A percentile compares a stretch with the other conserved stretches of the same genome.
These are phyloP conservation scores for Procambarus virginalis DNA, from an alignment of 1,140 invertebrate genomes.

Conservation along the genomic window DNA sequence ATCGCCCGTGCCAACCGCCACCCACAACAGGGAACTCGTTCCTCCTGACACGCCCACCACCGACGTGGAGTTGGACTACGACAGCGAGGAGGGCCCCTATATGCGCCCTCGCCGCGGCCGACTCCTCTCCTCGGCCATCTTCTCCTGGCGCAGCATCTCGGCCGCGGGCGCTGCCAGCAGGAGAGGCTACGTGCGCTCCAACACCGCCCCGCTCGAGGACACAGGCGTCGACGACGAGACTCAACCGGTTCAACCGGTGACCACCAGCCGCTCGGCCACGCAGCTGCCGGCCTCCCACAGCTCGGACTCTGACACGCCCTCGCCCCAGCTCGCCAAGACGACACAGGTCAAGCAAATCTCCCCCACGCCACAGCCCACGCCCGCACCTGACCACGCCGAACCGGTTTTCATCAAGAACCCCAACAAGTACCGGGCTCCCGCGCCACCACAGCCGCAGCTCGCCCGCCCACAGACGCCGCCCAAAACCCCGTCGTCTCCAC, in stretches of 20 bases:
- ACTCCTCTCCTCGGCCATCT: slow-evolving; percentile 68
- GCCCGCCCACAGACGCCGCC: slow-evolving; percentile 6
- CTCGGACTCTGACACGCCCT: slow-evolving; percentile 6
- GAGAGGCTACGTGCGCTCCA: slow-evolving; percentile 64
- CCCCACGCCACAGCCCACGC: slow-evolving; percentile 13
- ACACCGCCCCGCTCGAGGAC: slow-evolving; percentile 68
- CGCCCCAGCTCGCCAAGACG: background rate
- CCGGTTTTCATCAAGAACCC: slow-evolving; percentile 68
- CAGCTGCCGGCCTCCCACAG: slow-evolving; percentile 51
- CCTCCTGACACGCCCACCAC: slow-evolving; percentile 45
- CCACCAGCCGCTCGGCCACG: slow-evolving; percentile 66
- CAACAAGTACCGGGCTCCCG: slow-evolving; percentile 68
- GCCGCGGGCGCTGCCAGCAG: slow-evolving; percentile 48
- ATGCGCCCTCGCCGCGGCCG: slow-evolving; percentile 61
- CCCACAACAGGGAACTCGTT: slow-evolving; percentile 13
- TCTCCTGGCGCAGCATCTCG: slow-evolving; percentile 68
- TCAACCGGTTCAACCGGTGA: slow-evolving; percentile 35
- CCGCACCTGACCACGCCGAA: slow-evolving; percentile 31
- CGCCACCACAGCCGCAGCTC: slow-evolving; percentile 26
- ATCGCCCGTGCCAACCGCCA: slow-evolving; percentile 55
- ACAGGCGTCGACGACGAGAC: slow-evolving; percentile 52
- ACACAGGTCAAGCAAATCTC: slow-evolving; percentile 23
- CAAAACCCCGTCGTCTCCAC: slow-evolving; percentile 22
- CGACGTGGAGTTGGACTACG: slow-evolving; percentile 62
- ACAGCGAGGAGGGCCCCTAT: slow-evolving; percentile 65